Percentiles rank a stretch among this genome's conserved stretches.
Evolutionary conservation across 2,113 vertebrate genomes (phyloP).

Genomic region (Prunella himalayana): DNA sequence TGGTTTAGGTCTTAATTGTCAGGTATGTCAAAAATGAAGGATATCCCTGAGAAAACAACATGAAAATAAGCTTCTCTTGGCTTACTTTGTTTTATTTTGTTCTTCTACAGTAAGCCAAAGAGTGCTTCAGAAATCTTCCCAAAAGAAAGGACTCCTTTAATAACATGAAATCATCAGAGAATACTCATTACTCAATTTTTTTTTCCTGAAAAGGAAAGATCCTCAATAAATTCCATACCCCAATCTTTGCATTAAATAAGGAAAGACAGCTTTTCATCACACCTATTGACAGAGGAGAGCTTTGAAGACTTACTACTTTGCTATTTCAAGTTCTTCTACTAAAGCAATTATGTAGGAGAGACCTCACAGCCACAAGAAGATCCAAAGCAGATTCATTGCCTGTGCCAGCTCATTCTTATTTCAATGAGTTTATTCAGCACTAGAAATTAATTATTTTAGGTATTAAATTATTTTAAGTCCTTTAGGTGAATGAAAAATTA

Average conservation of each 20-base stretch:
- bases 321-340: neutral
- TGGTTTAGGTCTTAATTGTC: neutral
- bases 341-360: neutral
- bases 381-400: neutral
- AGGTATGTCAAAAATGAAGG: neutral
- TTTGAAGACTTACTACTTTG: neutral
- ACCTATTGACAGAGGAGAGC: neutral
- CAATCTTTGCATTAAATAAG: neutral
- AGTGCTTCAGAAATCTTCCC: neutral
- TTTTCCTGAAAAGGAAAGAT: neutral
- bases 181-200: neutral
- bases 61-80: neutral
- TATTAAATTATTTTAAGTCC: neutral
- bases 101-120: neutral
- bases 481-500: neutral
- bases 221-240: neutral
- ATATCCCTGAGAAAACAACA: neutral
- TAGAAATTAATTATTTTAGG: neutral
- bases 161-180: neutral
- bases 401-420: neutral
- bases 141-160: neutral
- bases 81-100: neutral
- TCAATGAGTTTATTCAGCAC: neutral
- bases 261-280: neutral
- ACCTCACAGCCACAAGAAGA: neutral